Evolutionary conservation across 2,888 invertebrate genomes (phyloP).

Genomic region (Ophioninae sp.): DNA sequence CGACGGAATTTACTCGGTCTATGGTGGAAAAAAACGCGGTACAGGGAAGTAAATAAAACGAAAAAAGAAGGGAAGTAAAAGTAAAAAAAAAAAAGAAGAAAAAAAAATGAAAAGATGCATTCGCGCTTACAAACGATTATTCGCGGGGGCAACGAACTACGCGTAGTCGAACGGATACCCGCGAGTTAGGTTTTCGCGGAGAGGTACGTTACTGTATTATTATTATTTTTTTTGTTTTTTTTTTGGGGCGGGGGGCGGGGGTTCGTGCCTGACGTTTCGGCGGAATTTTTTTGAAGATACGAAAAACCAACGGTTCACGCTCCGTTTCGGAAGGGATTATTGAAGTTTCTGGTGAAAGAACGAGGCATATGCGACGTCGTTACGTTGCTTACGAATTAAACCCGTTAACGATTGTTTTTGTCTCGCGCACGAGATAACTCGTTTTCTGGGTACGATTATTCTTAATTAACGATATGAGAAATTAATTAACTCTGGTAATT

Average conservation of each 20-base stretch:
- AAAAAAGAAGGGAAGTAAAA: not conserved
- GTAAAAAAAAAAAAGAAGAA: constrained; percentile 24
- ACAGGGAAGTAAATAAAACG: too few relatives aligned
- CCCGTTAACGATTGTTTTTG: too few relatives aligned
- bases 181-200: constrained; percentile 6
- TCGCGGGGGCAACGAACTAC: constrained; percentile 51
- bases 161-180: constrained; percentile 7
- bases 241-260: too few relatives aligned
- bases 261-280: constrained; percentile 8
- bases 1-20: constrained; percentile 42
- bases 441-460: too few relatives aligned
- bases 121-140: constrained; percentile 46
- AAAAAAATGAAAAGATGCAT: constrained; percentile 34
- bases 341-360: not conserved
- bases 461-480: too few relatives aligned
- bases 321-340: constrained; percentile 1
- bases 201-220: constrained; percentile 2
- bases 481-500: too few relatives aligned
- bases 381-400: not conserved
- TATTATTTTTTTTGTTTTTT: constrained; percentile 17
- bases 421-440: too few relatives aligned
- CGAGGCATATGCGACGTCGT: not conserved
- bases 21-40: constrained; percentile 14
- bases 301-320: constrained; percentile 24
- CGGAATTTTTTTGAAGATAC: constrained; percentile 11